Evolutionary conservation across 2,113 vertebrate genomes (phyloP).

Genomic region (Pollachius pollachius): DNA sequence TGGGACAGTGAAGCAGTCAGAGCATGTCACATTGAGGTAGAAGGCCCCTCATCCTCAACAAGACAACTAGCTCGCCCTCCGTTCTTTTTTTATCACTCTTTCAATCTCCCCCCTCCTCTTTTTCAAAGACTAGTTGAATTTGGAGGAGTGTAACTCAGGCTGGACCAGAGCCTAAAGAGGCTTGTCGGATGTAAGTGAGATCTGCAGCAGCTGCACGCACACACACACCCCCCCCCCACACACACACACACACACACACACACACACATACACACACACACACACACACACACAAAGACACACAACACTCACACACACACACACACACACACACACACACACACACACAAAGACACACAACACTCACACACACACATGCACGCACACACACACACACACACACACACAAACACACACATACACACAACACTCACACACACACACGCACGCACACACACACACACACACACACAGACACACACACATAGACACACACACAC

Average conservation of each 20-base stretch:
- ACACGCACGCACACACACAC: constrained; percentile 44
- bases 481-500: too few relatives aligned
- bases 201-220: constrained; percentile 74
- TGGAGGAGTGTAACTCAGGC: constrained; percentile 34
- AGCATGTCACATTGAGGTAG: too few relatives aligned
- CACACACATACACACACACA: constrained; percentile 30
- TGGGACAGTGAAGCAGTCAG: too few relatives aligned
- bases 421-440: too few relatives aligned
- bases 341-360: too few relatives aligned
- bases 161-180: constrained; percentile 66
- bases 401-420: too few relatives aligned
- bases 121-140: constrained; percentile 10
- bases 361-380: constrained; percentile 29
- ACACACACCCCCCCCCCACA: too few relatives aligned
- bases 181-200: constrained; percentile 81
- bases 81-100: not conserved
- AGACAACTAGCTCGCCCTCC: not conserved
- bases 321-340: not conserved
- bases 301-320: constrained; percentile 31
- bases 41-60: too few relatives aligned
- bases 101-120: not conserved
- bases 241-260: too few relatives aligned
- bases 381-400: not conserved
- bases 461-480: not conserved
- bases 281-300: too few relatives aligned